Base-by-base conservation (phyloP, 2,888 invertebrate species). In the Torymus texanus region DNA sequence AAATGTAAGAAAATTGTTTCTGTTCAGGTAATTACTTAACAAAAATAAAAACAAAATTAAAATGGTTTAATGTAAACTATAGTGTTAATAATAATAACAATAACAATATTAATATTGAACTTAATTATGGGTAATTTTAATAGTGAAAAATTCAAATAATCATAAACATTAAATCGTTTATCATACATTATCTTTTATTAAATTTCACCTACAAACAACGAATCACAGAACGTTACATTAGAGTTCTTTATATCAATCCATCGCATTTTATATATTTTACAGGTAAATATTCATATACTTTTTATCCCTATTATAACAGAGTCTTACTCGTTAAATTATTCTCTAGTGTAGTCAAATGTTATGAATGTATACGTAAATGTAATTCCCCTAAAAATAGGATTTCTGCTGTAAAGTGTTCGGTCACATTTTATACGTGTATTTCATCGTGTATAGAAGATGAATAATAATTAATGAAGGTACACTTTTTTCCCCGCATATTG, bases 161-260 rank as follows among this genome's bases (percentile, higher is more conserved):
- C 56, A 58, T 24, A 67, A 50, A 53, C 13, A 61, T 16, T 55
- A 29, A 41, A 21, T 51, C 75, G 41, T 62, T 63, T 75, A 78
- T 78, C 50, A 55, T 81, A 76, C 67, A 89, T 88, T 88, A 88
- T 89, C 87, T 88, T 90, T 90, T 89, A 90, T 89, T 90, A 88
- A 90, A 90, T 90, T 90, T 90, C 90, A 90, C 90, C 90, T 90
- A 90, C 90, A 90, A 90, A 90, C 90, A 90, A 90, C 90, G 90
- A 90, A 90, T 90, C 90, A 90, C 90, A 90, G 90, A 90, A 90
- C 89, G 89, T 90, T 90, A 90, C 89, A 90, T 90, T 89, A 89
- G 88, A 90, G 88, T 90, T 89, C 87, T 88, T 89, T 89, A 89
- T 87, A 87, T 88, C 88, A 88, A 89, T 88, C 87, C 88, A 89